Evolutionary conservation across 2,797 vertebrate species (phyloP).

Genomic region (Parotocinclus haroldoi): DNA sequence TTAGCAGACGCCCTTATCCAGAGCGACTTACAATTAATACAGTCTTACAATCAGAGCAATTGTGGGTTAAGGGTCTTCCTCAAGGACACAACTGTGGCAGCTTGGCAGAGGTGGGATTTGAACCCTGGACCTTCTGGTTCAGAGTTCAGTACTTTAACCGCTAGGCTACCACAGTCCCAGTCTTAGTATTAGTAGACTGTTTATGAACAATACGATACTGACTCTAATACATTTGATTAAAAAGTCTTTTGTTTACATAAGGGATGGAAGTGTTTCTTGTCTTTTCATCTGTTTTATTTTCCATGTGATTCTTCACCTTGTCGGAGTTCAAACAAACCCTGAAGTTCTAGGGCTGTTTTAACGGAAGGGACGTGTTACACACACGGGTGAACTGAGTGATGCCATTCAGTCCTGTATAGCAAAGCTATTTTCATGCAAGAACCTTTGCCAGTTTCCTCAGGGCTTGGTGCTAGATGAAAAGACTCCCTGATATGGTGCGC

Average conservation of each 20-base stretch:
- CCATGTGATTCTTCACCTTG: constrained; percentile 1
- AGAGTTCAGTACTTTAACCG: too few species aligned
- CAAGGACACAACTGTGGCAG: too few species aligned
- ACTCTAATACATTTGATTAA: background rate
- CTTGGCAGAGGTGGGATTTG: too few species aligned
- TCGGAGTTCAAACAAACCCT: background rate
- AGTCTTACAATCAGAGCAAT: too few species aligned
- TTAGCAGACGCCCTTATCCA: too few species aligned
- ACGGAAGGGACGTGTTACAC: constrained; percentile 35
- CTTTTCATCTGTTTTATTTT: too few species aligned
- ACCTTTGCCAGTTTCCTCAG: constrained; percentile 50
- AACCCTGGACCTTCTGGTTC: too few species aligned
- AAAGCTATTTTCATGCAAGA: constrained; percentile 55
- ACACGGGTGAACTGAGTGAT: constrained; percentile 44
- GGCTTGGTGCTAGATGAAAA: constrained; percentile 62
- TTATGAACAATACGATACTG: too few species aligned
- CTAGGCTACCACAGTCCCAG: too few species aligned
- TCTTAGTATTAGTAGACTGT: too few species aligned
- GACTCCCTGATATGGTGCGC: constrained; percentile 62
- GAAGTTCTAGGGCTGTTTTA: constrained; percentile 19
- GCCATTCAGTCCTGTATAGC: constrained; percentile 48
- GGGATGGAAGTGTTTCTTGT: background rate
- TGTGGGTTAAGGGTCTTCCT: too few species aligned
- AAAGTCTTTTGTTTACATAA: background rate
- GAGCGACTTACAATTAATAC: too few species aligned